Conservation (phyloP, 2,888 invertebrate species). For the Adineta ricciae region DNA sequence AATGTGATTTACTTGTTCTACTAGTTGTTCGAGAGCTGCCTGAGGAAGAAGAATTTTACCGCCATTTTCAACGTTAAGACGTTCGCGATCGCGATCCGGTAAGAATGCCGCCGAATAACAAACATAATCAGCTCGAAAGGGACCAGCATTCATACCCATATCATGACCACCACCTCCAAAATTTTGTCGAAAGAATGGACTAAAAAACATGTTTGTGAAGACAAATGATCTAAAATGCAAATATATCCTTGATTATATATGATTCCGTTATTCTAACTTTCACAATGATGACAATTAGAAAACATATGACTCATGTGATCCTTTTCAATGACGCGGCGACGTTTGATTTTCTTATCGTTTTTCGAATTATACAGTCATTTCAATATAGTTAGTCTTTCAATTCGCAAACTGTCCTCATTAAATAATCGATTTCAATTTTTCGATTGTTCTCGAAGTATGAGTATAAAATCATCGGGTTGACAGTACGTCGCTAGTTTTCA, state of each 20-base stretch:
- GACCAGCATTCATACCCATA: not conserved
- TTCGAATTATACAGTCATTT: no score
- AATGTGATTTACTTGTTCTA: not conserved
- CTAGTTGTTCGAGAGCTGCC: not conserved
- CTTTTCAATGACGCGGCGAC: no score
- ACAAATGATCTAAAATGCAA: not conserved
- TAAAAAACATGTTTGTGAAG: not conserved
- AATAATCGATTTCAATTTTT: no score
- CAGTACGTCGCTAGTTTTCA: not conserved
- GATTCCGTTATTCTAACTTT: no score
- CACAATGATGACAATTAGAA: no score
- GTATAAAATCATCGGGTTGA: no score
- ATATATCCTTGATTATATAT: no score
- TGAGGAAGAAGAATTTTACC: conserved; percentile 19
- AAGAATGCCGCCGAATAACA: not conserved
- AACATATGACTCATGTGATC: no score
- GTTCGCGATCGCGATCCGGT: not conserved
- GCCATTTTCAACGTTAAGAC: not conserved
- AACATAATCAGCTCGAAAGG: not conserved
- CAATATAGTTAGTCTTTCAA: no score
- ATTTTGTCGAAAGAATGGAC: not conserved
- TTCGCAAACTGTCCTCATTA: no score
- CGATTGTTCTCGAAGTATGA: no score
- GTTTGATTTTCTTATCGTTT: no score
- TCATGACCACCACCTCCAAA: not conserved